Evolutionary conservation across 2,113 vertebrate genomes (phyloP).

Genomic region (Paraplagusia blochii): DNA sequence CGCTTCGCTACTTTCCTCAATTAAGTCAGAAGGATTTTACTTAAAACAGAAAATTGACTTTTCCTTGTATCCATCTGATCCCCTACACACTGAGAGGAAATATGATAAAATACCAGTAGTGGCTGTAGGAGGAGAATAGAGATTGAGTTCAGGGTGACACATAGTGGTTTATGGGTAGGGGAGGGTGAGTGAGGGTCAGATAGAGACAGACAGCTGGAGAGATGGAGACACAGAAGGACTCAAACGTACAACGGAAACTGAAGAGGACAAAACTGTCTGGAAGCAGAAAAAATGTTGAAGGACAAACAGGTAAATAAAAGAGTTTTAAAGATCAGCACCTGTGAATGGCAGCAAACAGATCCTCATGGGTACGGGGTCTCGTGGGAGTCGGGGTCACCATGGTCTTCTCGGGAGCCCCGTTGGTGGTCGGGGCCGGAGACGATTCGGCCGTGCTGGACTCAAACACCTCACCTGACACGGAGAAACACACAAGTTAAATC

Average conservation of each 20-base stretch:
- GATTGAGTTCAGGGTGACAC: slow-evolving; percentile 27
- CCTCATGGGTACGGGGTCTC: slow-evolving; percentile 89
- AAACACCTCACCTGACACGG: slow-evolving; percentile 79
- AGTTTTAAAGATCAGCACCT: slow-evolving; percentile 76
- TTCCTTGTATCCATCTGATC: neutral
- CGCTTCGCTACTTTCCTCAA: no score
- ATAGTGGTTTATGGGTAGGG: slow-evolving; percentile 16
- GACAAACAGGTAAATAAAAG: slow-evolving; percentile 5
- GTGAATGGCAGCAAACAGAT: slow-evolving; percentile 97
- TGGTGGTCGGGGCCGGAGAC: slow-evolving; percentile 64
- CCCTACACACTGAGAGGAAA: slow-evolving; percentile 45
- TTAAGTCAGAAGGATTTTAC: no score
- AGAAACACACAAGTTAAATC: slow-evolving; percentile 18
- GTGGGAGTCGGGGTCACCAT: slow-evolving; percentile 86
- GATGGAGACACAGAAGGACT: neutral
- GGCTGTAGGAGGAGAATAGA: slow-evolving; percentile 14
- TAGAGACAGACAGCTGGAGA: no score
- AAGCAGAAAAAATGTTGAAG: slow-evolving; percentile 8
- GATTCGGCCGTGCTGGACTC: slow-evolving; percentile 67
- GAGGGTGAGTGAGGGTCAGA: neutral
- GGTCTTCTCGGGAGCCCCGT: slow-evolving; percentile 66
- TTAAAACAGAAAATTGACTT: neutral
- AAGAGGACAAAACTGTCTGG: slow-evolving; percentile 1
- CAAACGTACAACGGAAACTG: neutral
- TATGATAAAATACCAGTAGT: slow-evolving; percentile 16